Evolutionary conservation across 2,797 vertebrate species (phyloP), one percentile per base, ranked within the genome.

Genomic region (Somateria mollissima): DNA sequence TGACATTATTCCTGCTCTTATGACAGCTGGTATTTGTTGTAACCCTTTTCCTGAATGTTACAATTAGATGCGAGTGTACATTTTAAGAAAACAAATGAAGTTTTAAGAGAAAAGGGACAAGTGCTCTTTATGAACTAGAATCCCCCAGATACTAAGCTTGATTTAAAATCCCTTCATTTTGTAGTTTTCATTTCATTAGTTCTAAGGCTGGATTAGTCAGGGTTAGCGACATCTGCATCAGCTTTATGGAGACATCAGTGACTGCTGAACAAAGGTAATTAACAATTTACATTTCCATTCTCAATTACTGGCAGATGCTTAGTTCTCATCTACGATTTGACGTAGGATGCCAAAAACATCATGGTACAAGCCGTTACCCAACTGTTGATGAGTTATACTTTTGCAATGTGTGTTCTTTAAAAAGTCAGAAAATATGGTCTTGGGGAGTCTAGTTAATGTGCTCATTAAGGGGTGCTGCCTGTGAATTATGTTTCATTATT

Each of bases 401-500:
- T 36, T 70, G 28, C 58, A 36, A 3, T 3, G 13, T 3, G 12
- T 56, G 12, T 21, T 54, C 41, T 69, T 66, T 27, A 24, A 30
- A 32, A 85, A 30, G 11, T 7, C 4, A 1, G 70, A 47, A 37
- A 56, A 22, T 3, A 4, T 2, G 22, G 22, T 8, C 47, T 43
- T 6, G 3, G 14, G 43, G 36, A 21, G 21, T 2, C 58, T 10
- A 8, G 41, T 49, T 37, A 4, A 11, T 6, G 39, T 30, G 22
- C 71, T 47, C 13, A 0, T 3, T 0, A 3, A 9, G 47, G n/a
- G 28, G 10, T 8, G 3, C n/a, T 24, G 43, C 66, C 56, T 5
- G 4, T 11, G 56, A 13, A 2, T 41, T 32, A 5, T 0, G 2
- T 1, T 1, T 45, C 43, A 45, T 45, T 3, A 47, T 24, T 8